phyloP scores from a whole-genome alignment of 2,113 vertebrate species.

The Chauna torquata region DNA sequence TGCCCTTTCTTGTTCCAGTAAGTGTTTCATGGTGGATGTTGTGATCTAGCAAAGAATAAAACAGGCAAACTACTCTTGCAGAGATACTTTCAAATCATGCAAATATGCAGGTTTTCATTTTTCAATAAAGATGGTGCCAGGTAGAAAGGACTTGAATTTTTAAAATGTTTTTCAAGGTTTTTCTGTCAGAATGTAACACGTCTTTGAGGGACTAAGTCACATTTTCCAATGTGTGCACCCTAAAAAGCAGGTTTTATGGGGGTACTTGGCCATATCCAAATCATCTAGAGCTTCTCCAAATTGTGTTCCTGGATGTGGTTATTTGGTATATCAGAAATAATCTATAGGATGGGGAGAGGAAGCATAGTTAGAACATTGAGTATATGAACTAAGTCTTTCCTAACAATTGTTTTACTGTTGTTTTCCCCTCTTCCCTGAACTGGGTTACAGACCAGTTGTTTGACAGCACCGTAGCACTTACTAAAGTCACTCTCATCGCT shows the following conservation, averaged over 20 bases:
- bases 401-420: background rate
- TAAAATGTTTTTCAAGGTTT: background rate
- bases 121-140: background rate
- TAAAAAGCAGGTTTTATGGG: background rate
- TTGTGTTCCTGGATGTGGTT: background rate
- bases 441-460: background rate
- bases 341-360: background rate
- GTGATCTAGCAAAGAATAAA: background rate
- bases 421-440: background rate
- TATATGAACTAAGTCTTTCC: background rate
- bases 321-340: background rate
- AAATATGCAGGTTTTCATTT: background rate
- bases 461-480: background rate
- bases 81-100: background rate
- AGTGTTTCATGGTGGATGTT: background rate
- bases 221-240: background rate
- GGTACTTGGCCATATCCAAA: background rate
- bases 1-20: background rate
- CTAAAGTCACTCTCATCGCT: background rate
- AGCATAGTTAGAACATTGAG: background rate
- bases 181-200: background rate
- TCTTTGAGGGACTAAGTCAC: accelerated
- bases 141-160: background rate
- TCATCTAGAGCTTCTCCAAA: background rate
- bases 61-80: background rate